These are phyloP conservation scores for Malacoctenus gilli DNA, from an alignment of 2,797 vertebrate genomes.

Conservation along the genomic window DNA sequence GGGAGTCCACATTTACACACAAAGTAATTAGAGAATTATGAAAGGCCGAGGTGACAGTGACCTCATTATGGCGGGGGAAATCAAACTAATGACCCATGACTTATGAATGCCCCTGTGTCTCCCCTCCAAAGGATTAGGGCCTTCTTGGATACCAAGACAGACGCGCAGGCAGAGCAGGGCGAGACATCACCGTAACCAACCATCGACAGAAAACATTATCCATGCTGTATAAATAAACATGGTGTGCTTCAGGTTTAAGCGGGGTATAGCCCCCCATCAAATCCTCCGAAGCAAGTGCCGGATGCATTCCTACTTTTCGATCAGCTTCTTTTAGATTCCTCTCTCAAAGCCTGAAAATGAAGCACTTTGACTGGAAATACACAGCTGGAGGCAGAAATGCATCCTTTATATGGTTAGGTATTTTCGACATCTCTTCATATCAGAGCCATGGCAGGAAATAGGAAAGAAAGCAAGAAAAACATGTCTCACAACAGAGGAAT, in stretches of 20 bases:
- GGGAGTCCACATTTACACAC: conserved; percentile 54
- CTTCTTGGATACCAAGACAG: conserved; percentile 23
- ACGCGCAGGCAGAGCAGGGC: neutral
- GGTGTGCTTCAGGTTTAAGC: conserved; percentile 7
- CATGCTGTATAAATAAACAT: conserved; percentile 44
- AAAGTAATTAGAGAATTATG: conserved; percentile 72
- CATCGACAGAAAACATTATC: conserved; percentile 33
- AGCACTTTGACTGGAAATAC: conserved; percentile 5
- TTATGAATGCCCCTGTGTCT: conserved; percentile 64
- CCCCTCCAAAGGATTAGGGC: conserved; percentile 12
- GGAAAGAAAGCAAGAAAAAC: neutral
- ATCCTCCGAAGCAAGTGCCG: conserved; percentile 4
- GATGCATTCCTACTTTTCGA: conserved; percentile 8
- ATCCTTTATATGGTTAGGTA: neutral
- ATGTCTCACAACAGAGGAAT: neutral
- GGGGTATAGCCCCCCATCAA: conserved; percentile 5
- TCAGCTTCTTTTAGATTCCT: conserved; percentile 7
- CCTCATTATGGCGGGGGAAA: conserved; percentile 71
- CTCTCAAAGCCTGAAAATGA: conserved; percentile 9
- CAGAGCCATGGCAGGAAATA: neutral
- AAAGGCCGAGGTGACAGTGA: conserved; percentile 72
- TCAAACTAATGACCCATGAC: conserved; percentile 76
- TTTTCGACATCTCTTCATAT: conserved; percentile 19
- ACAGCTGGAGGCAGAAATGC: conserved; percentile 9
- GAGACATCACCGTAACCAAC: conserved; percentile 1